These are phyloP conservation scores for Polyommatus iphigenia DNA, from an alignment of 2,888 invertebrate species.

Conservation along the genomic window DNA sequence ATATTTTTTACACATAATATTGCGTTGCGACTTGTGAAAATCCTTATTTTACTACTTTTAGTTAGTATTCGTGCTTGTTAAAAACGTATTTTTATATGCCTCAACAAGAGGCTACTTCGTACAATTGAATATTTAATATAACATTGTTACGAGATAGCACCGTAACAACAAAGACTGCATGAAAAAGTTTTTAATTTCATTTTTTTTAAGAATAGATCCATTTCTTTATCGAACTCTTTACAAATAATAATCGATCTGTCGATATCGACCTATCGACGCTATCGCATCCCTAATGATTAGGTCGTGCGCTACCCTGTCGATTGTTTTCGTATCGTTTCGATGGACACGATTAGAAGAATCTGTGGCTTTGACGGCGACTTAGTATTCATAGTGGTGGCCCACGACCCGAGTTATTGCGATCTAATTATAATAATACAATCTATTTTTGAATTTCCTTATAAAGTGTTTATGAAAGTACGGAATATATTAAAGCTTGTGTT, in stretches of 20 bases:
- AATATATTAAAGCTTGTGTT: neutral
- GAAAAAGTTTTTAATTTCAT: too few relatives aligned
- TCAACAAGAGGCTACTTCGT: too few relatives aligned
- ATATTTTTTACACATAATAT: too few relatives aligned
- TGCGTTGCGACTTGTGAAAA: too few relatives aligned
- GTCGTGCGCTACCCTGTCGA: conserved; percentile 76
- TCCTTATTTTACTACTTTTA: too few relatives aligned
- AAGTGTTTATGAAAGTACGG: neutral
- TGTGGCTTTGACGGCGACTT: conserved; percentile 67
- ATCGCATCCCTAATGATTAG: conserved; percentile 46
- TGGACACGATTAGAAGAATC: conserved; percentile 74
- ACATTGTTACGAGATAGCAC: too few relatives aligned
- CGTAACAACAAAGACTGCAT: too few relatives aligned
- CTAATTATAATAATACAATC: conserved; percentile 62
- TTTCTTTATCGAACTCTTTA: too few relatives aligned
- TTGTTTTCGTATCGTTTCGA: conserved; percentile 78
- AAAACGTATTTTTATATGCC: too few relatives aligned
- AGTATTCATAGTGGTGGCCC: conserved; percentile 56
- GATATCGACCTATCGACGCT: conserved; percentile 34
- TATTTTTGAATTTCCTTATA: conserved; percentile 47
- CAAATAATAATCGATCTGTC: conserved; percentile 28
- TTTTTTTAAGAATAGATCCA: too few relatives aligned
- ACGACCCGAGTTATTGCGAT: conserved; percentile 56
- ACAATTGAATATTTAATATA: too few relatives aligned
- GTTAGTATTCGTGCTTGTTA: too few relatives aligned